phyloP scores from a whole-genome alignment of 2,113 vertebrate species.

The Syngnathus floridae region DNA sequence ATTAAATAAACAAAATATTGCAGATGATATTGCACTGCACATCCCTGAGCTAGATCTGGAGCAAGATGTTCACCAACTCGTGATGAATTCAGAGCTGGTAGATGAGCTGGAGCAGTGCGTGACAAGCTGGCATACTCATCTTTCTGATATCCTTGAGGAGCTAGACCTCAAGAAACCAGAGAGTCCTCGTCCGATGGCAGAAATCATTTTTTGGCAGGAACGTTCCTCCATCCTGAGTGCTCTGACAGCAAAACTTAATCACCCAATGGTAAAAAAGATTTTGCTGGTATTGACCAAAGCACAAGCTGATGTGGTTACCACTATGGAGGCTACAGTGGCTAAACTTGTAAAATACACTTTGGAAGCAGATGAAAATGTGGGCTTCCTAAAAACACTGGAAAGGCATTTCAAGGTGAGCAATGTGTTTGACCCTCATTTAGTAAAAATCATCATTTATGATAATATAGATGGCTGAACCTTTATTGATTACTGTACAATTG shows the following conservation, averaged over 20 bases:
- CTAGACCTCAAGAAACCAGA: conserved; percentile 78
- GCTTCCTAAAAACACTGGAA: conserved; percentile 81
- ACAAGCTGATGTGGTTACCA: conserved; percentile 60
- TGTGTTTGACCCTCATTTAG: not conserved
- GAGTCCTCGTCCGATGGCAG: conserved; percentile 79
- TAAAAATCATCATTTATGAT: not conserved
- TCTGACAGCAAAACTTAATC: conserved; percentile 76
- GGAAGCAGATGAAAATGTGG: conserved; percentile 78
- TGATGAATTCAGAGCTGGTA: conserved; percentile 56
- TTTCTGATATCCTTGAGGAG: conserved; percentile 73
- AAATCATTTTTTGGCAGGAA: conserved; percentile 83
- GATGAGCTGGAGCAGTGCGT: conserved; percentile 76
- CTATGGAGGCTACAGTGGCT: conserved; percentile 65
- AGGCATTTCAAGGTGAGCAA: conserved; percentile 81
- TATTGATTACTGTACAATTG: not conserved
- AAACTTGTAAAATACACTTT: conserved; percentile 73
- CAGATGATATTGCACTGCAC: conserved; percentile 75
- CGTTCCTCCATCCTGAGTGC: conserved; percentile 70
- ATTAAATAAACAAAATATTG: not conserved
- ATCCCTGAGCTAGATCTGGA: conserved; percentile 78
- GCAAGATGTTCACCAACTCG: conserved; percentile 60
- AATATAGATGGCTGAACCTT: not conserved
- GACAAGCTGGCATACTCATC: conserved; percentile 80
- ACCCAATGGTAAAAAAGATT: conserved; percentile 75
- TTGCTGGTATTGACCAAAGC: conserved; percentile 72